Evolutionary conservation across 2,797 vertebrate genomes (phyloP).

Genomic region (Notoglanidium macrostoma): DNA sequence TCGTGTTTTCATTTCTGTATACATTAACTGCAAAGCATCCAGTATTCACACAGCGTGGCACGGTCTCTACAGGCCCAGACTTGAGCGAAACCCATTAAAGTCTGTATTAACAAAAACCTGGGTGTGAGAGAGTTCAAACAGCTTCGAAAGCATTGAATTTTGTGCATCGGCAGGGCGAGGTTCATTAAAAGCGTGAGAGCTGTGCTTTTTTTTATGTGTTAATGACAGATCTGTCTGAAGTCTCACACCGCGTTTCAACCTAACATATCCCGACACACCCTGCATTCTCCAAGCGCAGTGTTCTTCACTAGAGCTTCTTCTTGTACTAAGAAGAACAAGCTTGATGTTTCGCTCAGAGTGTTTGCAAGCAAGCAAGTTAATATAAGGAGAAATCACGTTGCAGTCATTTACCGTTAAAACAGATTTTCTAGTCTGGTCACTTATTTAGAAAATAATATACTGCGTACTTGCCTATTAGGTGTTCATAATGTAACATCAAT

Average conservation of each 20-base stretch:
- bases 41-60: background rate
- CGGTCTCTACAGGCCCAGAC: background rate
- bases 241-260: slow-evolving; percentile 2
- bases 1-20: background rate
- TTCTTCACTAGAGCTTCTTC: background rate
- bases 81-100: slow-evolving; percentile 28
- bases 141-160: slow-evolving; percentile 7
- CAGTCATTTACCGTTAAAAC: background rate
- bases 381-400: background rate
- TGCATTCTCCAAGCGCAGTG: background rate
- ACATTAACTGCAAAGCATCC: background rate
- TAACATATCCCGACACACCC: background rate
- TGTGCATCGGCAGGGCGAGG: background rate
- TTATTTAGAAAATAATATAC: background rate
- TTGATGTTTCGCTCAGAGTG: background rate
- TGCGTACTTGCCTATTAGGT: background rate
- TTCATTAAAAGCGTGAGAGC: background rate
- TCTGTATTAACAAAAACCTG: slow-evolving; percentile 10
- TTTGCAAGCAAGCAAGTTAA: background rate
- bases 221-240: slow-evolving; percentile 10
- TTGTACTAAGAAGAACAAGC: background rate
- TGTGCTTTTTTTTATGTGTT: background rate
- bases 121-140: slow-evolving; percentile 19
- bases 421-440: background rate
- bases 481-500: background rate